These are phyloP conservation scores for Seira musarum DNA, from an alignment of 2,888 invertebrate genomes.

Conservation along the genomic window DNA sequence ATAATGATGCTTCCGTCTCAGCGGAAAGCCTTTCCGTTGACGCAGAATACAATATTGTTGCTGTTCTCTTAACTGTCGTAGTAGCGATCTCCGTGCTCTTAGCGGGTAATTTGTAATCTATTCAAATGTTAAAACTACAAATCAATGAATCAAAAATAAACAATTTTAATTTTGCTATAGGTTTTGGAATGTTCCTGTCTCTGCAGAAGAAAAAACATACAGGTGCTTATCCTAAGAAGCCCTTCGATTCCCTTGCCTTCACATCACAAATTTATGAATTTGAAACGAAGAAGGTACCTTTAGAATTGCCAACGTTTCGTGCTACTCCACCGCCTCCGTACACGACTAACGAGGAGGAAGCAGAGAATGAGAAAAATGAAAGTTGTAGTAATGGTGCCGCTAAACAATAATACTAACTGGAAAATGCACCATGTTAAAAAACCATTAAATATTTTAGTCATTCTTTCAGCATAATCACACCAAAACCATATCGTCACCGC, in stretches of 20 bases:
- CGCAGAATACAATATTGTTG: slow-evolving; percentile 63
- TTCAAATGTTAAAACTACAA: no score
- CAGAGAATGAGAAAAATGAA: slow-evolving; percentile 30
- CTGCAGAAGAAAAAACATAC: slow-evolving; percentile 68
- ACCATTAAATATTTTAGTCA: no score
- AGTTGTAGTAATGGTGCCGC: slow-evolving; percentile 21
- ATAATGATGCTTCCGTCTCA: slow-evolving; percentile 63
- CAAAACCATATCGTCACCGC: no score
- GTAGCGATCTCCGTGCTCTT: slow-evolving; percentile 67
- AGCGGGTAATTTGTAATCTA: slow-evolving; percentile 60
- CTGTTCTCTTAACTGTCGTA: slow-evolving; percentile 64
- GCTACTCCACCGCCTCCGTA: slow-evolving; percentile 45
- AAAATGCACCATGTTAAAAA: no score
- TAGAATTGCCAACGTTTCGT: slow-evolving; percentile 57
- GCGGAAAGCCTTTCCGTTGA: slow-evolving; percentile 60
- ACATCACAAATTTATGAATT: slow-evolving; percentile 65
- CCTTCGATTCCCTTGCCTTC: slow-evolving; percentile 65
- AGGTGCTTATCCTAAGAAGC: slow-evolving; percentile 67
- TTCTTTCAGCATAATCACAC: no score
- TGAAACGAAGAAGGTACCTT: slow-evolving; percentile 63
- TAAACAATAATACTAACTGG: slow-evolving; percentile 22
- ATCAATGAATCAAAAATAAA: no score
- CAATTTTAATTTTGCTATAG: no score
- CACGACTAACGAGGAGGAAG: no score
- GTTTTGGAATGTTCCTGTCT: slow-evolving; percentile 67